These are phyloP conservation scores for Proterorhinus semilunaris DNA, from an alignment of 2,113 vertebrate genomes.

Conservation along the genomic window DNA sequence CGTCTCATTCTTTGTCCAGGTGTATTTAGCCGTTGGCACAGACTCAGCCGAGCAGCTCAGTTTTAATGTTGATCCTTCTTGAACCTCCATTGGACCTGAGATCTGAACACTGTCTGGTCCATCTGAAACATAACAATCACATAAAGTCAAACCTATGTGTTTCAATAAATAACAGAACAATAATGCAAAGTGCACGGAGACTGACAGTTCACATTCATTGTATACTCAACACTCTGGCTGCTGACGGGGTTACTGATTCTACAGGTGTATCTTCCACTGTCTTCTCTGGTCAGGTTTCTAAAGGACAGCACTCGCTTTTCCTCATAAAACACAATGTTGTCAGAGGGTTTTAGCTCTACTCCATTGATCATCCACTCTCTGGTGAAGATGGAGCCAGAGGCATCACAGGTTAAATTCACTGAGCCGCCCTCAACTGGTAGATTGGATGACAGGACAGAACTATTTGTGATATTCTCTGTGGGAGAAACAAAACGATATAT, in stretches of 20 bases:
- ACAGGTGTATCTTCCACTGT: constrained; percentile 51
- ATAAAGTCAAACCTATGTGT: background rate
- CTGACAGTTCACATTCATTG: constrained; percentile 47
- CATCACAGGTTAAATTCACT: constrained; percentile 33
- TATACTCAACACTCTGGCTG: background rate
- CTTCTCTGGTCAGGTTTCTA: background rate
- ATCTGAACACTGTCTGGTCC: background rate
- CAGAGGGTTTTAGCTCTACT: background rate
- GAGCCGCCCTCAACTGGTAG: constrained; percentile 13
- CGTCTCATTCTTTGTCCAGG: background rate
- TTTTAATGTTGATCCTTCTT: background rate
- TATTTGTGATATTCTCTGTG: constrained; percentile 37
- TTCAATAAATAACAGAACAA: background rate
- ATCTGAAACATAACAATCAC: background rate
- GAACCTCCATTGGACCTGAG: background rate
- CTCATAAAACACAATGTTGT: background rate
- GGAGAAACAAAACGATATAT: background rate
- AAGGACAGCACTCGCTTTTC: constrained; percentile 36
- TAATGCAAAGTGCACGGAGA: background rate
- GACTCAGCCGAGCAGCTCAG: background rate
- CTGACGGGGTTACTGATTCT: constrained; percentile 35
- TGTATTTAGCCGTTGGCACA: background rate
- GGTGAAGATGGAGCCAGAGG: background rate
- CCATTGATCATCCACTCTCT: constrained; percentile 41
- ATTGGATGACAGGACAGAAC: background rate